Percentiles rank a stretch among this genome's conserved stretches.
Conservation (phyloP, 1,140 invertebrate species). For the Octopus bimaculoides region DNA sequence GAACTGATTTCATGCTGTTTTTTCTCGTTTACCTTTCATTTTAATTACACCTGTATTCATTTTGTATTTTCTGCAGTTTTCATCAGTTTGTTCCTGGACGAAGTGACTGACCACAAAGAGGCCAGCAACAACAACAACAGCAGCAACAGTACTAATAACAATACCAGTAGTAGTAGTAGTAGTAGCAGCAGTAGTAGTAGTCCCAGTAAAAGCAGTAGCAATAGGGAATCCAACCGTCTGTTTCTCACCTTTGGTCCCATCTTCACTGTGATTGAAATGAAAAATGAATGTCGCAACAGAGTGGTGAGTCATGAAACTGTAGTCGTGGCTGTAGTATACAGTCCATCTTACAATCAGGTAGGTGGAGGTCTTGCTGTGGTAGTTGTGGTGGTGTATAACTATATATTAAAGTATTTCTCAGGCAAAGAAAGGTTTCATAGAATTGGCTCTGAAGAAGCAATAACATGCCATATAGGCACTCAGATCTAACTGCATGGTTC, state of each 20-base stretch:
- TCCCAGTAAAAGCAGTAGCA: slow-evolving; percentile 16
- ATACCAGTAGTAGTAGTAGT: no score
- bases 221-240: slow-evolving; percentile 38
- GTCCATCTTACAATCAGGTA: slow-evolving; percentile 54
- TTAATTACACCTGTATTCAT: no score
- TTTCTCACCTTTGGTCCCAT: slow-evolving; percentile 55
- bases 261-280: slow-evolving; percentile 55
- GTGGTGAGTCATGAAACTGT: slow-evolving; percentile 55
- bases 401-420: no score
- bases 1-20: no score
- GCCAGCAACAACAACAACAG: not conserved
- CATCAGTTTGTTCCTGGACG: slow-evolving; percentile 50
- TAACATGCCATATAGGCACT: no score
- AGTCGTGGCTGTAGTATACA: slow-evolving; percentile 51
- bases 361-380: not conserved
- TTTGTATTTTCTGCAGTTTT: slow-evolving; percentile 33
- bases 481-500: no score
- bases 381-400: no score
- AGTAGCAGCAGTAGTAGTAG: no score
- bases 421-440: no score
- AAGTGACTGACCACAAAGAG: slow-evolving; percentile 38
- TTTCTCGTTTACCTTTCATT: no score
- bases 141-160: not conserved
- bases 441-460: no score
- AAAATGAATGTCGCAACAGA: slow-evolving; percentile 50